These are phyloP conservation scores for Rhynchophorus ferrugineus DNA, from an alignment of 1,140 invertebrate species.

Conservation along the genomic window DNA sequence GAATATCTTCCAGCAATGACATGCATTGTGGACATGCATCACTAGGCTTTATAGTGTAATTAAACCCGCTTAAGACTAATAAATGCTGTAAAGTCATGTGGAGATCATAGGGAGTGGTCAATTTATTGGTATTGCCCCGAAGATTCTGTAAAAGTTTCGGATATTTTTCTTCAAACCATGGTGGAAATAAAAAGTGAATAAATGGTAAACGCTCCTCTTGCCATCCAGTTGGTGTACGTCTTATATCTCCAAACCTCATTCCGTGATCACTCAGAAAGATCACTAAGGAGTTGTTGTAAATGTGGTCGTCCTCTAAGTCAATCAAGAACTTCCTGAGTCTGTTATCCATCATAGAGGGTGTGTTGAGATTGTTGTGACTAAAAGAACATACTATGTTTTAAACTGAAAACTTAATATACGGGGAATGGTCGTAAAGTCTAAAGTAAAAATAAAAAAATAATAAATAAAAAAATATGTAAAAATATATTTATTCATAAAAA, in stretches of 20 bases:
- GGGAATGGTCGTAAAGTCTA: no score
- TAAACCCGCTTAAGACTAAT: constrained; percentile 40
- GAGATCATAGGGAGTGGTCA: constrained; percentile 69
- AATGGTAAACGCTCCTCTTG: constrained; percentile 79
- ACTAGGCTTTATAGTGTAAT: constrained; percentile 39
- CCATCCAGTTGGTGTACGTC: constrained; percentile 64
- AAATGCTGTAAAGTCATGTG: constrained; percentile 53
- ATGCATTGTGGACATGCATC: constrained; percentile 56
- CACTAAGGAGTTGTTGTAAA: constrained; percentile 51
- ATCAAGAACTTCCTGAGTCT: constrained; percentile 46
- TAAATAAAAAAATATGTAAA: no score
- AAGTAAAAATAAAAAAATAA: no score
- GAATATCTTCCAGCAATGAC: constrained; percentile 58
- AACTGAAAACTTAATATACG: no score
- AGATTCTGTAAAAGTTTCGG: constrained; percentile 52
- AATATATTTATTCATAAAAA: no score
- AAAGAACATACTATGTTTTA: no score
- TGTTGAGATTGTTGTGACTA: constrained; percentile 59
- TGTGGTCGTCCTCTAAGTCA: constrained; percentile 32
- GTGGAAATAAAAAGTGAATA: constrained; percentile 63
- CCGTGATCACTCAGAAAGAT: constrained; percentile 83
- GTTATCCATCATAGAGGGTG: constrained; percentile 50
- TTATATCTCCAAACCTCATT: constrained; percentile 65
- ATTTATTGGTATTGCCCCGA: constrained; percentile 51
- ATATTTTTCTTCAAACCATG: constrained; percentile 54